A percentile compares a stretch with the other conserved stretches of the same genome.
phyloP scores from a whole-genome alignment of 2,888 invertebrate species.

The Pseudococcus longispinus region DNA sequence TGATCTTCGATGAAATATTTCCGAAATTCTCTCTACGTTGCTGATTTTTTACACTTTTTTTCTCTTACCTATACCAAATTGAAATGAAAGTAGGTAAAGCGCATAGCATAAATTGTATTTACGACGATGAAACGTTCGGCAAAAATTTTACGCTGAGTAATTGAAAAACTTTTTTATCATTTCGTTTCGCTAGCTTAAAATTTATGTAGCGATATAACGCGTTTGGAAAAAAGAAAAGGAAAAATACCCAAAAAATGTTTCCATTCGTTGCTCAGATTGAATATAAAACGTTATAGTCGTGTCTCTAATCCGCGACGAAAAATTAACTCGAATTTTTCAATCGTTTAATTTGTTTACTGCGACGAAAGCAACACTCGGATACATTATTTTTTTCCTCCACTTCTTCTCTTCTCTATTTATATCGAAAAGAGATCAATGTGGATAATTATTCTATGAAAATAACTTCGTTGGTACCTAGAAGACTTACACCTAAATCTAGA shows the following conservation, averaged over 20 bases:
- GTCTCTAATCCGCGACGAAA: not conserved
- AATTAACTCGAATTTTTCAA: constrained; percentile 3
- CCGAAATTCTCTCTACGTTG: not conserved
- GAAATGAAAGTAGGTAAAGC: constrained; percentile 2
- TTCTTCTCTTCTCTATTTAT: not conserved
- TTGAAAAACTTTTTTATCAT: constrained; percentile 46
- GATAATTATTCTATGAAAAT: not conserved
- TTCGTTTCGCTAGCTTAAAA: constrained; percentile 40
- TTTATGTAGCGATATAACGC: constrained; percentile 27
- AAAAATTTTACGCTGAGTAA: constrained; percentile 28
- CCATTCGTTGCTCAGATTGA: constrained; percentile 26
- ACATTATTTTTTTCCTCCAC: not conserved
- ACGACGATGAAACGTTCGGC: constrained; percentile 4
- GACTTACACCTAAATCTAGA: not conserved
- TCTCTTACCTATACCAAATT: not conserved
- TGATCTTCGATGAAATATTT: not conserved
- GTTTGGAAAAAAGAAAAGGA: not conserved
- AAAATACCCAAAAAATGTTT: constrained; percentile 14
- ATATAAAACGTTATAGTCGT: not conserved
- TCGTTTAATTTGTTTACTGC: not conserved
- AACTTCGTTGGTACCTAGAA: not conserved
- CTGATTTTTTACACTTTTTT: not conserved
- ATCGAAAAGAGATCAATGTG: not conserved
- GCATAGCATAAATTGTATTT: constrained; percentile 36
- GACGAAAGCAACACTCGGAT: not conserved